Evolutionary conservation across 2,888 invertebrate genomes (phyloP), one percentile per base, ranked within the genome.

Genomic region (Andrena hattorfiana): DNA sequence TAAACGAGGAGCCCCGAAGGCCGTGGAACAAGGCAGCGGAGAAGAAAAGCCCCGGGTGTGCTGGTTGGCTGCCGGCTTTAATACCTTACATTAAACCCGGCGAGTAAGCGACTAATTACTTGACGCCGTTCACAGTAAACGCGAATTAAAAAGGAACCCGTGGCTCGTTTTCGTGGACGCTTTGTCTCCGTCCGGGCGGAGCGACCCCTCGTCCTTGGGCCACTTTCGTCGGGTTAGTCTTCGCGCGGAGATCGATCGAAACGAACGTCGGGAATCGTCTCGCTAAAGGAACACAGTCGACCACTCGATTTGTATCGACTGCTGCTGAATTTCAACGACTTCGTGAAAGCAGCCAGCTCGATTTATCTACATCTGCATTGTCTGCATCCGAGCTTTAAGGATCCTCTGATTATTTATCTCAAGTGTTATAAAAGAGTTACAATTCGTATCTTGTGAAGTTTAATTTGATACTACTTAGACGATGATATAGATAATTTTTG

Each of bases 51-150:
- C 54, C 28, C 35, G 77, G 75, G 69, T 67, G 81, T 51, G 75
- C 67, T 69, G 74, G 76, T 67, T 84, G 56, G 67, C 63, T 78
- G 77, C 69, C 63, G 85, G 84, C 87, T 89, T 89, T 90, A 90
- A 89, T 90, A 88, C 89, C 91, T 90, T 89, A 87, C 90, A 90
- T 91, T 89, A 90, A 91, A 88, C 87, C 87, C 86, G 85, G 81
- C 84, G 87, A 89, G 89, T 85, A 89, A 86, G 90, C 91, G 91
- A 93, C 93, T 93, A 93, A 93, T 93, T 93, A 93, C 92, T 91
- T 92, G 92, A 91, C 92, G 92, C 91, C 91, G 92, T 91, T 93
- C 92, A 91, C 92, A 91, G 91, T 92, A 92, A 93, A 91, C 91
- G 92, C 89, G 92, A 92, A 93, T 93, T 93, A 93, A 93, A 92